Percentiles rank a stretch among this genome's conserved stretches.
phyloP scores from a whole-genome alignment of 2,797 vertebrate species.

The Pseudomugil gertrudae region DNA sequence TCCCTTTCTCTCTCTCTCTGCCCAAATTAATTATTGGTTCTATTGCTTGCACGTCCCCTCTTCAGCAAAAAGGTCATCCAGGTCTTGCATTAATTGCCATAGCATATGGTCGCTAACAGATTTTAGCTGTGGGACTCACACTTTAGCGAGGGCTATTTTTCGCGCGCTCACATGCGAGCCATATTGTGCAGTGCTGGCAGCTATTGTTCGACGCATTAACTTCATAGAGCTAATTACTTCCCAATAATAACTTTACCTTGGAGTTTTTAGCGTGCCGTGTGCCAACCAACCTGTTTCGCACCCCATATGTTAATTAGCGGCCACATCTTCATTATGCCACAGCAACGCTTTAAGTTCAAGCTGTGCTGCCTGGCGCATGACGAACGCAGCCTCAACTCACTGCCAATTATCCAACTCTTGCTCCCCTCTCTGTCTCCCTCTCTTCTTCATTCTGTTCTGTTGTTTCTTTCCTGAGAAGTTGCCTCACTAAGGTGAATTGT shows the following conservation, averaged over 20 bases:
- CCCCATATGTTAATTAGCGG: conserved; percentile 99
- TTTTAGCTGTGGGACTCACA: conserved; percentile 97
- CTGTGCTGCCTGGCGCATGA: conserved; percentile 96
- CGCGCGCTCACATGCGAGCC: conserved; percentile 95
- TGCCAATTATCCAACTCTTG: conserved; percentile 92
- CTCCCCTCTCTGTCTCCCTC: conserved; percentile 59
- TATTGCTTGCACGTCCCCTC: conserved; percentile 77
- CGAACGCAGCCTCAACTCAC: conserved; percentile 87
- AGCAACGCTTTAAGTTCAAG: conserved; percentile 99
- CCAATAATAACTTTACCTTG: conserved; percentile 99
- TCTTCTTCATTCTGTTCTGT: conserved; percentile 62
- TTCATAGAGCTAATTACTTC: conserved; percentile 99
- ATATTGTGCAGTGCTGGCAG: conserved; percentile 99
- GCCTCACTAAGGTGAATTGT: conserved; percentile 46
- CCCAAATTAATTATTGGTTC: conserved; percentile 86
- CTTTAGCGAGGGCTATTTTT: conserved; percentile 92
- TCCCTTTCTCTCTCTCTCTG: conserved; percentile 45
- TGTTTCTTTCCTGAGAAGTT: conserved; percentile 58
- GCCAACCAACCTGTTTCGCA: conserved; percentile 99
- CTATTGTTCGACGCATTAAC: conserved; percentile 99
- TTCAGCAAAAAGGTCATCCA: conserved; percentile 92
- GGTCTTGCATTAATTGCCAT: conserved; percentile 97
- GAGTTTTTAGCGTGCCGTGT: conserved; percentile 93
- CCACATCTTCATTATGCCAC: conserved; percentile 99
- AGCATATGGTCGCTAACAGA: conserved; percentile 99